Evolutionary conservation across 2,888 invertebrate species (phyloP).

Genomic region (Drosophila barbarae): DNA sequence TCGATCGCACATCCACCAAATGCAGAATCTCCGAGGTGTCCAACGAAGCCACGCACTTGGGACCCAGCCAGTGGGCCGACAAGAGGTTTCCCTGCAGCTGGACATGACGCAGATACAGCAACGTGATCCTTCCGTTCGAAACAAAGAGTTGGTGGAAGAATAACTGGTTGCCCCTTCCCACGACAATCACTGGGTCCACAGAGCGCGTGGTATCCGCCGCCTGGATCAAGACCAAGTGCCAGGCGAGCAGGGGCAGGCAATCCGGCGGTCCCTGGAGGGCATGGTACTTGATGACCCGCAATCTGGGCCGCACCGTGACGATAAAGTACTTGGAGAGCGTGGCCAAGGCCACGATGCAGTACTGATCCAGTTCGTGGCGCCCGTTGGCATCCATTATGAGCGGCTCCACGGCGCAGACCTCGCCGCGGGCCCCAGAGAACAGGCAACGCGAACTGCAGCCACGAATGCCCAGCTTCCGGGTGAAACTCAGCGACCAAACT

Average conservation of each 20-base stretch:
- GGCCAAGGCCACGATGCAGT: slow-evolving; percentile 93
- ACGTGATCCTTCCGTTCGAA: slow-evolving; percentile 81
- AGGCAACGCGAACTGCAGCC: slow-evolving; percentile 94
- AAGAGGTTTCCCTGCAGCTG: slow-evolving; percentile 86
- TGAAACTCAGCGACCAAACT: slow-evolving; percentile 95
- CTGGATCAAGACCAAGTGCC: slow-evolving; percentile 94
- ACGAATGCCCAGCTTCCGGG: slow-evolving; percentile 91
- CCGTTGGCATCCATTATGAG: slow-evolving; percentile 80
- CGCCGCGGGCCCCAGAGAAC: slow-evolving; percentile 98
- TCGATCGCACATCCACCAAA: slow-evolving; percentile 92
- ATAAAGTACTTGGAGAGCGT: slow-evolving; percentile 91
- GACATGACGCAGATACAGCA: slow-evolving; percentile 86
- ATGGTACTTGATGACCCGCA: slow-evolving; percentile 89
- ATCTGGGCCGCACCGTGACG: slow-evolving; percentile 87
- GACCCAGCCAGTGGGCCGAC: slow-evolving; percentile 90
- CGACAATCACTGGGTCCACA: slow-evolving; percentile 92
- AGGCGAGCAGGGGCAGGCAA: slow-evolving; percentile 93
- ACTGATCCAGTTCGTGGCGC: slow-evolving; percentile 85
- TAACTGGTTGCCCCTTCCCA: slow-evolving; percentile 90
- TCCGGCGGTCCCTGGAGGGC: slow-evolving; percentile 86
- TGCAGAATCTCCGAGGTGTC: slow-evolving; percentile 92
- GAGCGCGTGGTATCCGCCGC: slow-evolving; percentile 84
- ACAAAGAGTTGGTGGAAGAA: slow-evolving; percentile 88
- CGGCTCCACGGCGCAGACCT: slow-evolving; percentile 90
- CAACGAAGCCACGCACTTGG: slow-evolving; percentile 89